Conservation (phyloP, 2,797 vertebrate genomes). For the Euphonia xanthogaster region DNA sequence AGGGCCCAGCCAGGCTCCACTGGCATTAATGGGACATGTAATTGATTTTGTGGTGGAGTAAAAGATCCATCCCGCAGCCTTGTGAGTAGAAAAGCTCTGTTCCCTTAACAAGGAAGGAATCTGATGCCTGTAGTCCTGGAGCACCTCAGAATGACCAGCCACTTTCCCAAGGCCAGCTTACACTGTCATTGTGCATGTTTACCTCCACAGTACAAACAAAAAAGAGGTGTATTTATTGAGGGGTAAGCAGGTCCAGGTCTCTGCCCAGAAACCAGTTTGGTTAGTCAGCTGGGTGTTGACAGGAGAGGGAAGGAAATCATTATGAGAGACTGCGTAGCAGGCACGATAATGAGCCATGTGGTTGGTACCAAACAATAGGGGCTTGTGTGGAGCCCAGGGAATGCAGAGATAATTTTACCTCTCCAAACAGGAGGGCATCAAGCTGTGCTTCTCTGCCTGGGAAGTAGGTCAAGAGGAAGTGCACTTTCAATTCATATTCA, state of each 20-base stretch:
- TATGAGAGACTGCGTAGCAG: constrained; percentile 43
- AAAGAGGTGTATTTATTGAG: neutral
- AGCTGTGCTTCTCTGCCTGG: constrained; percentile 33
- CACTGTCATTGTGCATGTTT: neutral
- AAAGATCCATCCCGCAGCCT: neutral
- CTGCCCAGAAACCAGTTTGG: constrained; percentile 43
- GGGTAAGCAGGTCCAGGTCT: constrained; percentile 21
- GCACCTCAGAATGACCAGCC: neutral
- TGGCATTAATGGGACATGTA: neutral
- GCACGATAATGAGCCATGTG: constrained; percentile 48
- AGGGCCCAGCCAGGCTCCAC: neutral
- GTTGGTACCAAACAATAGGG: constrained; percentile 37
- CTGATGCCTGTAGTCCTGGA: neutral
- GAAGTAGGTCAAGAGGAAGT: constrained; percentile 72
- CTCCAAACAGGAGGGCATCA: constrained; percentile 45
- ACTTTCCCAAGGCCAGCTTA: neutral
- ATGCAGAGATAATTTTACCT: constrained; percentile 48
- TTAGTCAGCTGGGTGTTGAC: constrained; percentile 65
- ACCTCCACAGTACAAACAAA: neutral
- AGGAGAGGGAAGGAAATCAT: constrained; percentile 48
- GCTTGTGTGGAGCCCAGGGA: constrained; percentile 31
- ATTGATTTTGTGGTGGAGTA: neutral
- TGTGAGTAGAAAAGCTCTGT: neutral
- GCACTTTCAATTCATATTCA: constrained; percentile 53
- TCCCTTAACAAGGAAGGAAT: neutral